Base-by-base conservation (phyloP, 2,888 invertebrate genomes). In the Parnassius mnemosyne region DNA sequence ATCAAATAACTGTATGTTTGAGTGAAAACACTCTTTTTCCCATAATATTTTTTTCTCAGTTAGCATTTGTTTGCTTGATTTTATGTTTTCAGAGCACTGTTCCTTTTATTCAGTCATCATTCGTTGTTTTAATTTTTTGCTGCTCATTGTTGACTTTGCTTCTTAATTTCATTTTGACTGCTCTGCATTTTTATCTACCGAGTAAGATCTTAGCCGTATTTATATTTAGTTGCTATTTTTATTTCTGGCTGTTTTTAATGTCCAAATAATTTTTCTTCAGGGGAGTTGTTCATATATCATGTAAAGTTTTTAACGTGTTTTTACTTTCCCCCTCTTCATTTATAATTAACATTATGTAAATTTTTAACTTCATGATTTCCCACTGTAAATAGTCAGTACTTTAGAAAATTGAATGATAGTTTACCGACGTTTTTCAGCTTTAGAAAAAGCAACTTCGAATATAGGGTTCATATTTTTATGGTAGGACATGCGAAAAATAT, bases 171-270 rank as follows among this genome's bases (percentile, higher is more conserved):
- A 71, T 84, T 84, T 46, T 78, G 71, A 80, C 82, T 77, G 85
- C 89, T 89, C 88, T 89, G 89, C 89, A 89, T 89, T 89, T 87
- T 87, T 87, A 82, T 87, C 71, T 84, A 82, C 78, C 72, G 77
- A 78, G 74, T 79, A 70, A 78, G 72, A 73, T 71, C 78, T 74
- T 74, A 76, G 70, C 66, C 67, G 70, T 69, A 69, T 63, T 75
- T 74, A 76, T 74, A 50, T 67, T 65, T 66, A 71, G 69, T 68
- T 71, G 69, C 72, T 69, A 75, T 77, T 67, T 68, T 57, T 65
- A 68, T 70, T 60, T 52, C 42, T 60, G 53, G 49, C 56, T 56
- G 52, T 59, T 44, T 51, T 60, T 49, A 64, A 60, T 54, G 53
- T 60, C 53, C 9, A n/a, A 7, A 44, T 46, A 46, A 47, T 47